Evolutionary conservation across 2,797 vertebrate genomes (phyloP).

Genomic region (Oryzias dopingdopingensis): DNA sequence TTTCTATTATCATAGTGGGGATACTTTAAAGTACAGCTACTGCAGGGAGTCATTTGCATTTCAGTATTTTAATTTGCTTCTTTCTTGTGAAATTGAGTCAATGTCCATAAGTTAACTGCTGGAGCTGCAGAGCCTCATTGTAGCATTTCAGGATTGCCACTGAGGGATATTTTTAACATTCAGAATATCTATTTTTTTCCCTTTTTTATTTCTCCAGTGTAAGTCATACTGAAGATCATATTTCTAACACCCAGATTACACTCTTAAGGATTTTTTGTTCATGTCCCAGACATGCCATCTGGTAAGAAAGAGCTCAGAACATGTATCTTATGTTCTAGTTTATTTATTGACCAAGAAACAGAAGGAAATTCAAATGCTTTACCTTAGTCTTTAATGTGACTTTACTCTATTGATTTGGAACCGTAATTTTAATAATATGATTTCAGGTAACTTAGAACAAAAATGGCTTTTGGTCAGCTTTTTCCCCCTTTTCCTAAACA

Average conservation of each 20-base stretch:
- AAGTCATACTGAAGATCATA: slow-evolving; percentile 35
- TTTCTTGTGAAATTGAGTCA: slow-evolving; percentile 48
- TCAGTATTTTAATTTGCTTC: slow-evolving; percentile 63
- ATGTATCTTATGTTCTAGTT: too few relatives aligned
- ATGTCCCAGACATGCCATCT: too few relatives aligned
- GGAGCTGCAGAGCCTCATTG: slow-evolving; percentile 36
- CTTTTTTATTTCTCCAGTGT: slow-evolving; percentile 2
- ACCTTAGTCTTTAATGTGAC: too few relatives aligned
- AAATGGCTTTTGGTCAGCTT: too few relatives aligned
- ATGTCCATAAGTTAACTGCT: slow-evolving; percentile 38
- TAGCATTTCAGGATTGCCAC: slow-evolving; percentile 8
- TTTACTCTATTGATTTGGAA: too few relatives aligned
- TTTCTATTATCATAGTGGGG: slow-evolving; percentile 25
- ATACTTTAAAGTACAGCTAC: slow-evolving; percentile 36
- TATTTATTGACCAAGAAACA: too few relatives aligned
- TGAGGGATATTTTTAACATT: slow-evolving; percentile 36
- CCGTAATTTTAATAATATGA: too few relatives aligned
- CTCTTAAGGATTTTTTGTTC: background rate
- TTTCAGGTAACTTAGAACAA: too few relatives aligned
- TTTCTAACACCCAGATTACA: slow-evolving; percentile 39
- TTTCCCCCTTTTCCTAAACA: too few relatives aligned
- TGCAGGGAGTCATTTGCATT: slow-evolving; percentile 56
- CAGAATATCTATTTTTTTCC: slow-evolving; percentile 20
- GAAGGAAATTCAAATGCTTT: too few relatives aligned
- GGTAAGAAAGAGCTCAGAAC: too few relatives aligned